phyloP scores from a whole-genome alignment of 2,797 vertebrate genomes.

The Botia kubotai region DNA sequence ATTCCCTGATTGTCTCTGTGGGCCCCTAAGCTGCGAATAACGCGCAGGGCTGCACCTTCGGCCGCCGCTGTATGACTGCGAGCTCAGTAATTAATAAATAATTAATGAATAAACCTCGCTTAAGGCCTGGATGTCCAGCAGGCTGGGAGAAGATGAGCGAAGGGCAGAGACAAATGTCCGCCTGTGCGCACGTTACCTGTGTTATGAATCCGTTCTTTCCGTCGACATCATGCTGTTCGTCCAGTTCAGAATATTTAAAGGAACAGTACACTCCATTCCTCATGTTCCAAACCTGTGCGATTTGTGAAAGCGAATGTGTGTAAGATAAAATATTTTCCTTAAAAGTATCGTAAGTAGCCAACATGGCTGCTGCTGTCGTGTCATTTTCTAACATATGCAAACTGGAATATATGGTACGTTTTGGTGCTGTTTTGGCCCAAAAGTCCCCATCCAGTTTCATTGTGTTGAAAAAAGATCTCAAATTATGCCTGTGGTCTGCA shows the following conservation, averaged over 20 bases:
- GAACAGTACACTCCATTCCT: not conserved
- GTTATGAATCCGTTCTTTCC: constrained; percentile 31
- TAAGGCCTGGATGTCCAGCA: constrained; percentile 54
- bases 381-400: too few relatives aligned
- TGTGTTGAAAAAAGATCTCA: too few relatives aligned
- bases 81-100: constrained; percentile 60
- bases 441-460: too few relatives aligned
- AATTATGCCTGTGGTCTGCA: too few relatives aligned
- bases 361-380: too few relatives aligned
- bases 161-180: constrained; percentile 43
- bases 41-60: constrained; percentile 23
- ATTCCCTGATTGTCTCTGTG: constrained; percentile 29
- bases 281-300: not conserved
- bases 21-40: constrained; percentile 41
- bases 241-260: constrained; percentile 35
- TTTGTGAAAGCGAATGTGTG: not conserved
- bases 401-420: too few relatives aligned
- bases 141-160: constrained; percentile 40
- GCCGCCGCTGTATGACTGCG: constrained; percentile 12
- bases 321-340: too few relatives aligned
- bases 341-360: too few relatives aligned
- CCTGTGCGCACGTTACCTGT: constrained; percentile 33
- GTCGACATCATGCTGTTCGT: constrained; percentile 12
- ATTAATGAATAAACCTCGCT: constrained; percentile 52
- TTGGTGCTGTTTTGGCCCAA: too few relatives aligned